These are phyloP conservation scores for Ficedula albicollis DNA, from an alignment of 2,797 vertebrate species.

Conservation along the genomic window DNA sequence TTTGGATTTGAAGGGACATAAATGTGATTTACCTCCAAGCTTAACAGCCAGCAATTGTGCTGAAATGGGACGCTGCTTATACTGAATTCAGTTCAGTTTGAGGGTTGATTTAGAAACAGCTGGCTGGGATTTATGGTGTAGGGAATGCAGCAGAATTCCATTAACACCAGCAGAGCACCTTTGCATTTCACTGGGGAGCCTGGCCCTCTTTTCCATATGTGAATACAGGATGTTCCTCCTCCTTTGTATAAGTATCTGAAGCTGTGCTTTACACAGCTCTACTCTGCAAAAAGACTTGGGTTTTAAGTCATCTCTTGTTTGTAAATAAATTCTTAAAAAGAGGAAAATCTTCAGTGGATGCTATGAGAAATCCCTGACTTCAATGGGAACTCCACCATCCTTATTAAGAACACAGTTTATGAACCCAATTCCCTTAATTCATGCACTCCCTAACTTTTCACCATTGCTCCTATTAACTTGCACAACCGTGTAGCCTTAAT, in stretches of 20 bases:
- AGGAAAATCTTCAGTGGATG: not conserved
- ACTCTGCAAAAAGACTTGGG: not conserved
- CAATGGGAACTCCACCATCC: not conserved
- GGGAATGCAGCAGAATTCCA: not conserved
- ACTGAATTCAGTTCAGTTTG: not conserved
- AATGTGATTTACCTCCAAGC: conserved; percentile 2
- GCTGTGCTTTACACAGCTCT: not conserved
- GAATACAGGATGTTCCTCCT: not conserved
- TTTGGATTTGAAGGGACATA: not conserved
- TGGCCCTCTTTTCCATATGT: not conserved
- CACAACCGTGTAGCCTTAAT: conserved; percentile 11
- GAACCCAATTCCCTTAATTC: not conserved
- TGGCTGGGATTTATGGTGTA: not conserved
- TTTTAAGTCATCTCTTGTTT: not conserved
- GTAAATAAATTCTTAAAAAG: not conserved
- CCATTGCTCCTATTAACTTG: not conserved
- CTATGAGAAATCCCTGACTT: not conserved
- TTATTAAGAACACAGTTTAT: not conserved
- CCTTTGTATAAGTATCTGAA: not conserved
- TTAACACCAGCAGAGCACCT: not conserved
- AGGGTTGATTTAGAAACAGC: not conserved
- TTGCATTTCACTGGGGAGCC: not conserved
- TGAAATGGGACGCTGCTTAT: not conserved
- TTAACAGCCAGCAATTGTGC: not conserved
- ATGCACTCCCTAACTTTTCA: not conserved